Evolutionary conservation across 2,797 vertebrate species (phyloP), one percentile per base, ranked within the genome.

Genomic region (Lophotriccus pileatus): DNA sequence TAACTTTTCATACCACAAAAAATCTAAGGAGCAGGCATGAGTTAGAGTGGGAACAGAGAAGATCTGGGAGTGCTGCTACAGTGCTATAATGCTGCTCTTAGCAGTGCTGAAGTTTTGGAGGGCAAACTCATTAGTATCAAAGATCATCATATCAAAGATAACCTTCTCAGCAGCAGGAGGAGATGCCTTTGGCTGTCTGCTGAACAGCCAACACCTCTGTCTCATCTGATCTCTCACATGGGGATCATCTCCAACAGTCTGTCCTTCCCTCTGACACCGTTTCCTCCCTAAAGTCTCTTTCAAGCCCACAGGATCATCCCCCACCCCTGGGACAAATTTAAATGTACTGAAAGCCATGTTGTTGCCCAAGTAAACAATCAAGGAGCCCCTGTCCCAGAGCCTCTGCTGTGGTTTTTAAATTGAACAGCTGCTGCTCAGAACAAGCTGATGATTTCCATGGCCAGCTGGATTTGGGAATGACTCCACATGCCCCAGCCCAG

Each of bases 381-480:
- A 58, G 46, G 60, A 80, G n/a, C 66, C 68, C 18, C 24, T 9
- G 3, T 8, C 30, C 50, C 87, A 60, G 58, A 69, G 80, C 55
- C 9, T 14, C 86, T 55, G 56, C 32, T 34, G 39, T 32, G 50
- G 39, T 47, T 94, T 64, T 95, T 58, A 89, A 72, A 34, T 37
- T 20, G 83, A 70, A 46, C 96, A 98, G 95, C 96, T 97, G 95
- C 93, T 50, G 59, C 77, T 52, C 83, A 95, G 94, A 89, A 93
- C 81, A 84, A 73, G 59, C 76, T 41, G 66, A 22, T 25, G 59
- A 36, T 77, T 92, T 95, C 64, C 81, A 47, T 14, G 43, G 64
- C 68, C 76, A 77, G 87, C 34, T 44, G 59, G 41, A 14, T 72
- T 55, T 32, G 22, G 95, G 95, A 97, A 92, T 62, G 93, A 96